Conservation (phyloP, 2,113 vertebrate species). For the Oplegnathus fasciatus region DNA sequence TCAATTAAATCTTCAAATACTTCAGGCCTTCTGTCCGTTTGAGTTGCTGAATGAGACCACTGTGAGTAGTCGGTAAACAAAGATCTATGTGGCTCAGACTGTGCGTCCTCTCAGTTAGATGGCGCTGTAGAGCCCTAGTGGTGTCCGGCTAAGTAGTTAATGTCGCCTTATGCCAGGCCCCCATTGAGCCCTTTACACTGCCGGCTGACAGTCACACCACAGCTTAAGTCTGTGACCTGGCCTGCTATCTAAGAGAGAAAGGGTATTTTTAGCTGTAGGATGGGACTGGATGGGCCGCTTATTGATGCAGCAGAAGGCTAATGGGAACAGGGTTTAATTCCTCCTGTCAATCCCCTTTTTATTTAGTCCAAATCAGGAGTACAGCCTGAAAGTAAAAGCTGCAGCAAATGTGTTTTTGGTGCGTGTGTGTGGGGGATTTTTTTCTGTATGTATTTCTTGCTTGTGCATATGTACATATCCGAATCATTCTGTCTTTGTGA, state of each 20-base stretch:
- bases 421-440: neutral
- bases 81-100: slow-evolving; percentile 40
- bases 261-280: slow-evolving; percentile 76
- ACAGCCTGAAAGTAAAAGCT: slow-evolving; percentile 42
- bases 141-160: slow-evolving; percentile 58
- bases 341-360: slow-evolving; percentile 70
- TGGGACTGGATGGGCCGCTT: slow-evolving; percentile 63
- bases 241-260: slow-evolving; percentile 64
- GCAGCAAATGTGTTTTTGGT: slow-evolving; percentile 31
- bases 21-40: neutral
- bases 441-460: neutral
- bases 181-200: slow-evolving; percentile 48
- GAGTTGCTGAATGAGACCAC: slow-evolving; percentile 18
- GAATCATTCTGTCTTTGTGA: slow-evolving; percentile 1
- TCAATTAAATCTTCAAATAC: neutral
- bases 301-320: slow-evolving; percentile 74
- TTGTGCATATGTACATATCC: neutral
- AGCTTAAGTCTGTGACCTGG: slow-evolving; percentile 75
- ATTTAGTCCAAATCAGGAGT: slow-evolving; percentile 57
- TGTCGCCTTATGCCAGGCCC: slow-evolving; percentile 52
- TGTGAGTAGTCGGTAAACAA: neutral
- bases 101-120: slow-evolving; percentile 21
- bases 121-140: slow-evolving; percentile 40
- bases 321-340: slow-evolving; percentile 75
- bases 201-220: slow-evolving; percentile 52